A percentile compares a stretch with the other conserved stretches of the same genome.
These are phyloP conservation scores for Malurus splendens DNA, from an alignment of 2,797 vertebrate species.

Conservation along the genomic window DNA sequence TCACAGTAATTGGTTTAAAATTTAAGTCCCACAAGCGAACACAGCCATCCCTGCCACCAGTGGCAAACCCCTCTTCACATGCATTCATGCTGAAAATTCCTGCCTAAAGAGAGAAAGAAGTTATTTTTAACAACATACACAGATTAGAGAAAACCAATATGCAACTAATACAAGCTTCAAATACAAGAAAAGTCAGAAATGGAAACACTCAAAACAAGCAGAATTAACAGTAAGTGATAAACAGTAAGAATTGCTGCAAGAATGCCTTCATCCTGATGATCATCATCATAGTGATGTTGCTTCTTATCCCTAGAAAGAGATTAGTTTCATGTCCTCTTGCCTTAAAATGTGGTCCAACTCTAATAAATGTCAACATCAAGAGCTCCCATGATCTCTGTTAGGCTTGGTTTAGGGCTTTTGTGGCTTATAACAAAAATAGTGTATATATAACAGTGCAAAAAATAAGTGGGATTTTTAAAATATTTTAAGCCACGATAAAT, in stretches of 20 bases:
- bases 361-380: not conserved
- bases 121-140: not conserved
- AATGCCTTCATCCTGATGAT: not conserved
- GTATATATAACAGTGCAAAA: not conserved
- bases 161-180: not conserved
- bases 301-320: not conserved
- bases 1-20: constrained; percentile 99
- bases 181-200: not conserved
- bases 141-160: not conserved
- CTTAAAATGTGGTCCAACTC: not conserved
- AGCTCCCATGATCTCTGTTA: not conserved
- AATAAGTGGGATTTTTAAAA: not conserved
- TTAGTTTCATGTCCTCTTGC: not conserved
- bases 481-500: not conserved
- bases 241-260: not conserved
- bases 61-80: constrained; percentile 97
- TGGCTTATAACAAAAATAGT: no score
- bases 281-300: not conserved
- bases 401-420: not conserved
- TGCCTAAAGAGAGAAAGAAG: constrained; percentile 81
- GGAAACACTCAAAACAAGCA: not conserved
- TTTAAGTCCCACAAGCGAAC: constrained; percentile 97
- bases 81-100: constrained; percentile 99
- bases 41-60: constrained; percentile 95
- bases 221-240: not conserved